Base-by-base conservation (phyloP, 1,140 invertebrate genomes). In the Bombus impatiens region DNA sequence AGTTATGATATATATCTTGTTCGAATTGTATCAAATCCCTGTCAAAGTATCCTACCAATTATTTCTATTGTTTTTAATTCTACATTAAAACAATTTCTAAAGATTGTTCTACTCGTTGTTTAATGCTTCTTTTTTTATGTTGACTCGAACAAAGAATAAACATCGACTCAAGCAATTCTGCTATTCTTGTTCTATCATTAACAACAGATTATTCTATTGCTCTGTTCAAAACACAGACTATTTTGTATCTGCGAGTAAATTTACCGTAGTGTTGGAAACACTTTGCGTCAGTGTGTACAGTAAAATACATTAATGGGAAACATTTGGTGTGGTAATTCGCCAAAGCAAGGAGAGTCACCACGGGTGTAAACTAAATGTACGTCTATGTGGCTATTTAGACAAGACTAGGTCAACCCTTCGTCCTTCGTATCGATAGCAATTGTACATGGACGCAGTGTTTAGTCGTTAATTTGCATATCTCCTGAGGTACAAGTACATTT, bases 391-490 rank as follows among this genome's bases (percentile, higher is more conserved):
- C 42, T 75, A 71, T 86, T 86, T 86, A 78, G 84, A 62, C 75
- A 59, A 78, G 70, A 76, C 57, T 76, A 77, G 88, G 76, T 79
- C 87, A 80, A 72, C 77, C 37, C 53, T 62, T 53, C 57, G 82
- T 42, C 72, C 77, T 89, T 75, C 82, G 77, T 86, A 89, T 88
- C 88, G 86, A 89, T 88, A 62, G 78, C 75, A 74, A 62, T 81
- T 84, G 76, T 71, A 83, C 87, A 79, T 86, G 87, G 87, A 84
- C 77, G 84, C 59, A 72, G 87, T 86, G 89, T 91, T 90, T 89
- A 91, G 76, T 84, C 87, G 71, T 57, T 91, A 91, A 91, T 91
- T 86, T 90, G 89, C 90, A 91, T 89, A 89, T 70, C 89, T 79
- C 67, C 68, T 59, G 81, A 89, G 78, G 42, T 57, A 88, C 57